Base-by-base conservation (phyloP, 2,113 vertebrate species). In the Corythoichthys haematopterus region DNA sequence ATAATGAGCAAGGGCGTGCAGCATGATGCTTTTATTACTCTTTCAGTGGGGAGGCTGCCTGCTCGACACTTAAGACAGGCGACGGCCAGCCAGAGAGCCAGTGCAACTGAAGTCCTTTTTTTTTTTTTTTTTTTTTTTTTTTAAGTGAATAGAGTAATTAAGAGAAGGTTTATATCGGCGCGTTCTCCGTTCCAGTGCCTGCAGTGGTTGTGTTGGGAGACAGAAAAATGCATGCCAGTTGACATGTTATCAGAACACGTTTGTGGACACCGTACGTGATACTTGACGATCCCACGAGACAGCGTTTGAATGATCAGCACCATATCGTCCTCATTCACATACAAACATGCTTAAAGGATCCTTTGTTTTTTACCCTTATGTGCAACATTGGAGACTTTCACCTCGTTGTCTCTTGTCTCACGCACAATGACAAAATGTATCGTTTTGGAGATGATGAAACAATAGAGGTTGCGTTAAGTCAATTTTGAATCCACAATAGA, bases 101-200 rank as follows among this genome's bases (percentile, higher is more conserved):
- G 12, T 4, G 12, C 33, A 36, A 15, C 14, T 50, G 12, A 13
- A 50, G 2, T 50, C 47, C 3, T 13, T 50, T 15, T 6, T 57
- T 36, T 35, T 14, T 56, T 56, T 36, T 35, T 14, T 56, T 56
- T 13, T 43, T 45, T 61, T n/a, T 81, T 38, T 79, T 76, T 73
- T 70, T 28, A 53, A 64, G 70, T 33, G 11, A 55, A 47, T 53
- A 36, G 8, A 75, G 2, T 13, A 80, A 68, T 76, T 70, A 78
- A 81, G 81, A 82, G 85, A 84, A 36, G 85, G 85, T 72, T 74
- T 83, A 77, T 78, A 84, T 88, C 14, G 87, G 78, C 84, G 84
- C 82, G 78, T 85, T 90, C 88, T 89, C 55, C 84, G 89, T 89
- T 92, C 64, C 77, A 88, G 88, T 90, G 88, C 87, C 88, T 88